Evolutionary conservation across 2,113 vertebrate species (phyloP).

Genomic region (Scomber scombrus): DNA sequence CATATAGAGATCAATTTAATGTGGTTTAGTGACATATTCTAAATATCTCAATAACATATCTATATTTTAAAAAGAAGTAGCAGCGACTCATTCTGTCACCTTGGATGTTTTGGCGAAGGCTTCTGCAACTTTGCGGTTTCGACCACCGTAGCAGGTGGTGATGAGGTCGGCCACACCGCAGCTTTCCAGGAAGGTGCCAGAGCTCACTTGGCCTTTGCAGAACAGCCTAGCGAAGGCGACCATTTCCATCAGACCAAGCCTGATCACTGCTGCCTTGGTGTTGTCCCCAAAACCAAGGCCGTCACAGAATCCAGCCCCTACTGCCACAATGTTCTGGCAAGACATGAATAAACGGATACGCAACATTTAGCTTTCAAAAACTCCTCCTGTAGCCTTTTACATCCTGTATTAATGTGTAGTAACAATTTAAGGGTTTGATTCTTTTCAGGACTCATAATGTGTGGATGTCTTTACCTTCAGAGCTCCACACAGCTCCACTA

Average conservation of each 20-base stretch:
- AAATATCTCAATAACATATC: too few relatives aligned
- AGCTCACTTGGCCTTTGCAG: conserved; percentile 82
- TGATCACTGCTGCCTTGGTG: conserved; percentile 91
- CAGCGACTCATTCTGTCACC: conserved; percentile 64
- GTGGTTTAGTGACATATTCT: neutral
- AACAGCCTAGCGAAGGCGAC: conserved; percentile 89
- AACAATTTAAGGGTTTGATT: neutral
- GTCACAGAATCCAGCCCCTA: conserved; percentile 91
- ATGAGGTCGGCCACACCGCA: conserved; percentile 91
- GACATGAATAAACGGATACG: neutral
- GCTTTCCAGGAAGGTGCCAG: conserved; percentile 90
- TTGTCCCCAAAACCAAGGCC: conserved; percentile 89
- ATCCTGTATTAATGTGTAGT: too few relatives aligned
- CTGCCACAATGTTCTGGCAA: conserved; percentile 89
- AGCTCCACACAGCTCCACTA: conserved; percentile 91
- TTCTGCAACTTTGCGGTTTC: conserved; percentile 90
- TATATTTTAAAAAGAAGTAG: too few relatives aligned
- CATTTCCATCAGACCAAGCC: conserved; percentile 94
- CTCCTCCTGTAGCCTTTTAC: neutral
- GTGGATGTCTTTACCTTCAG: conserved; percentile 83
- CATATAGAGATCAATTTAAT: neutral
- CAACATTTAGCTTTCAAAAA: too few relatives aligned
- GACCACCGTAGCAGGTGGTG: conserved; percentile 92
- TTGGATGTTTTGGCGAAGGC: conserved; percentile 88
- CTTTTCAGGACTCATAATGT: too few relatives aligned